Conservation (phyloP, 2,797 vertebrate genomes). For the Pitangus sulphuratus region DNA sequence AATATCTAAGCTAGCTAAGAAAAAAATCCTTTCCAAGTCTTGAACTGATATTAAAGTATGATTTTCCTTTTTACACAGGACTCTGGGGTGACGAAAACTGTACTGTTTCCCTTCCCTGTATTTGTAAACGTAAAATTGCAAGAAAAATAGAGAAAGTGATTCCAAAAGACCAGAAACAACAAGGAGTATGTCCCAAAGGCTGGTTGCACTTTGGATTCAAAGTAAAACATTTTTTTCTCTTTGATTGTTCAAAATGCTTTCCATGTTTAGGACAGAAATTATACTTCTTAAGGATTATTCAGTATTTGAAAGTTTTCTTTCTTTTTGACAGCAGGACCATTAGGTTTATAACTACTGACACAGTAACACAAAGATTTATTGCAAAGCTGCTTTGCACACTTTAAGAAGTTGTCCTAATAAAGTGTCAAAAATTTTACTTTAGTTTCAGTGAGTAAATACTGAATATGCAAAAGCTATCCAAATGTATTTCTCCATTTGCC, state of each 20-base stretch:
- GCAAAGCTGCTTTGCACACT: background rate
- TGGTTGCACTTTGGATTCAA: constrained; percentile 94
- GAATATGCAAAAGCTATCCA: background rate
- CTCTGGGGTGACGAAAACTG: constrained; percentile 85
- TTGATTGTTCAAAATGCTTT: background rate
- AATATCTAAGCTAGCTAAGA: background rate
- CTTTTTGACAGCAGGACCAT: background rate
- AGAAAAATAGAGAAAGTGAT: constrained; percentile 86
- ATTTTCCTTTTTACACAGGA: constrained; percentile 75
- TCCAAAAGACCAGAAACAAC: constrained; percentile 77
- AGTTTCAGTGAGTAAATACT: background rate
- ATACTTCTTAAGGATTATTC: background rate
- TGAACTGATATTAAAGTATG: background rate
- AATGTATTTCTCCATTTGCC: background rate
- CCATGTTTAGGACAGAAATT: background rate
- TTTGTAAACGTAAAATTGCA: constrained; percentile 87
- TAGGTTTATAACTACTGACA: background rate
- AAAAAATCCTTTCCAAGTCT: background rate
- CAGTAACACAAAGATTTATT: background rate
- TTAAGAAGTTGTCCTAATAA: background rate
- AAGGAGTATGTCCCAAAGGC: constrained; percentile 87
- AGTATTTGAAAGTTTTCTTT: background rate
- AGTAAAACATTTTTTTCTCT: constrained; percentile 72
- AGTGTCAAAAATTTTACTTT: background rate
- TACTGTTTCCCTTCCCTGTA: constrained; percentile 78